These are phyloP conservation scores for Tricholauxania praeusta DNA, from an alignment of 2,888 invertebrate genomes.

Conservation along the genomic window DNA sequence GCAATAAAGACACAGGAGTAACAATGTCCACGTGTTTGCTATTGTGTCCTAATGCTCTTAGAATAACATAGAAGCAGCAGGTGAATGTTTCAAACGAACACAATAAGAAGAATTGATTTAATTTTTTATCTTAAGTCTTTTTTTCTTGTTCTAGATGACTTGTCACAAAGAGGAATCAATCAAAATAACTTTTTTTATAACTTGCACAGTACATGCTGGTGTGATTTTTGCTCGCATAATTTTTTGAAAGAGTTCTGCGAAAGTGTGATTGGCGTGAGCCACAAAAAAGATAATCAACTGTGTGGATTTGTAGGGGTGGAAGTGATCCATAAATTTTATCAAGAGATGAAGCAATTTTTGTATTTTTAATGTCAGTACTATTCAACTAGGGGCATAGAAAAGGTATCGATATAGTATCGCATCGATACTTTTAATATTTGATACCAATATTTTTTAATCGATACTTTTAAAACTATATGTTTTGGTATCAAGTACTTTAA, in stretches of 20 bases:
- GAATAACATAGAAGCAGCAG: constrained; percentile 21
- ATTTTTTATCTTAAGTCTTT: constrained; percentile 13
- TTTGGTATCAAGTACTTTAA: too few species aligned
- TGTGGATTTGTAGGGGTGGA: too few species aligned
- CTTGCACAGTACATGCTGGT: not conserved
- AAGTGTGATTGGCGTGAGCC: constrained; percentile 29
- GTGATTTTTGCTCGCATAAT: constrained; percentile 2
- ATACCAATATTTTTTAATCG: too few species aligned
- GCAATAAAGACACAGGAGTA: constrained; percentile 13
- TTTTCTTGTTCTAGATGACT: constrained; percentile 12
- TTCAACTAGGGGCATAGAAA: too few species aligned
- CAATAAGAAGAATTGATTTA: constrained; percentile 6
- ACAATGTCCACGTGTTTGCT: not conserved
- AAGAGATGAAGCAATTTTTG: too few species aligned
- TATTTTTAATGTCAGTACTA: too few species aligned
- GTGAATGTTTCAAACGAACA: constrained; percentile 7
- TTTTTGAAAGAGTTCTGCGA: not conserved
- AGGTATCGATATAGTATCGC: too few species aligned
- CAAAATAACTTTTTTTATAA: constrained; percentile 20
- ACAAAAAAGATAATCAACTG: not conserved
- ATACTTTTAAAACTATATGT: too few species aligned
- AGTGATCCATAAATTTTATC: too few species aligned
- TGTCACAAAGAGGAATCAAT: constrained; percentile 21
- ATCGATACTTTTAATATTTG: too few species aligned
- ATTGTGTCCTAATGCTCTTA: not conserved